Base-by-base conservation (phyloP, 2,797 vertebrate genomes). In the Eulemur coronatus region DNA sequence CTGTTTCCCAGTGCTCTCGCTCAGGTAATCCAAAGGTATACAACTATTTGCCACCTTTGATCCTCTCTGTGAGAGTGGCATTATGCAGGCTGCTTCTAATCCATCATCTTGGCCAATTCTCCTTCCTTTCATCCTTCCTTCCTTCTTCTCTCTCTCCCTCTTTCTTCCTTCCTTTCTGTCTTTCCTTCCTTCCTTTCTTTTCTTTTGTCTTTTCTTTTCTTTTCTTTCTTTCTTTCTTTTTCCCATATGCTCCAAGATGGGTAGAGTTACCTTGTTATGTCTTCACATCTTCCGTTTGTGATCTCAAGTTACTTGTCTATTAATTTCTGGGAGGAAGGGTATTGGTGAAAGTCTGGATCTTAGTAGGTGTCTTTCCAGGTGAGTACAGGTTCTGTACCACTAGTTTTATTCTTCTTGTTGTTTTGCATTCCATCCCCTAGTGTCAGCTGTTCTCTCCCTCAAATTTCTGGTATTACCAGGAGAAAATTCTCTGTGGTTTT, bases 141-240 rank as follows among this genome's bases (percentile, higher is more conserved):
- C 3, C 10, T 28, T 14, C 17, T 9, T 24, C 8, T 13, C 35
- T 50, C 28, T 15, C 0, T 4, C 26, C 11, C 4, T 26, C 73
- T 24, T 4, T 28, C 17, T n/a, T 33, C 7, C 20, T 4, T 35
- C 4, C 18, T 18, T 22, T 78, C 7, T 6, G n/a, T 15, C 50
- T 35, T 59, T 28, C 0, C 14, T 28, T 59, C 14, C n/a, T 41
- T 41, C n/a, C 4, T 38, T 52, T 12, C 2, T 80, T 8, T 1
- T 3, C 7, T 28, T 15, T 11, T 8, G 3, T 7, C 30, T 50
- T 8, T 22, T 11, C 13, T 33, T 14, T 3, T 48, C 20, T 6
- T 8, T 12, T 20, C 11, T 10, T 50, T 30, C 4, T 4, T 28
- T 11, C 26, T 8, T 67, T 33, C 18, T 28, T 65, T 67, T 79